Conservation (phyloP, 2,888 invertebrate species). For the Mimumesa dahlbomi region DNA sequence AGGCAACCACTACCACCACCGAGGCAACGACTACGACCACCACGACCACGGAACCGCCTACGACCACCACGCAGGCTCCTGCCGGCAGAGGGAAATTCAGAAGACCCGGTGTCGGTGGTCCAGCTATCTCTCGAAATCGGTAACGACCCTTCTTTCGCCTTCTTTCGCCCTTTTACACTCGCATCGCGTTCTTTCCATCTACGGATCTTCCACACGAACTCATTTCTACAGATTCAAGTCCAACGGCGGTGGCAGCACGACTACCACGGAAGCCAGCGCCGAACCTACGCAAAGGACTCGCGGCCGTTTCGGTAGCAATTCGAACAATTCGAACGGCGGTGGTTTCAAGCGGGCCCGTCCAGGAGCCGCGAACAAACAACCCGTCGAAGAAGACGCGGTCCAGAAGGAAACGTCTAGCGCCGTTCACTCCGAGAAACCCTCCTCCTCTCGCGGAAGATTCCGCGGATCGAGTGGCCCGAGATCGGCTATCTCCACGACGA, state of each 20-base stretch:
- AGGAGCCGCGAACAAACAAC: slow-evolving; percentile 64
- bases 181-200: too few relatives aligned
- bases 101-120: slow-evolving; percentile 63
- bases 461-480: slow-evolving; percentile 67
- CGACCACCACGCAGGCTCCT: slow-evolving; percentile 79
- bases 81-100: slow-evolving; percentile 73
- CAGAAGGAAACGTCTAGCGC: slow-evolving; percentile 73
- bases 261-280: slow-evolving; percentile 63
- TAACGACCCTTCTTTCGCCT: too few relatives aligned
- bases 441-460: slow-evolving; percentile 67
- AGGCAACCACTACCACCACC: slow-evolving; percentile 79
- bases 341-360: slow-evolving; percentile 75
- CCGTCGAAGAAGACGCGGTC: slow-evolving; percentile 68
- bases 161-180: too few relatives aligned
- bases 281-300: slow-evolving; percentile 70
- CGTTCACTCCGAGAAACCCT: slow-evolving; percentile 69
- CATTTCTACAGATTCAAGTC: slow-evolving; percentile 77
- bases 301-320: slow-evolving; percentile 70
- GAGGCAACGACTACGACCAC: slow-evolving; percentile 76
- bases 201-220: too few relatives aligned
- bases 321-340: slow-evolving; percentile 49
- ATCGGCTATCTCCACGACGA: background rate
- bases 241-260: slow-evolving; percentile 65
- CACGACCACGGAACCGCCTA: slow-evolving; percentile 82
- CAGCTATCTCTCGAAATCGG: slow-evolving; percentile 64